These are phyloP conservation scores for Marisa cornuarietis DNA, from an alignment of 1,140 invertebrate genomes.

Conservation along the genomic window DNA sequence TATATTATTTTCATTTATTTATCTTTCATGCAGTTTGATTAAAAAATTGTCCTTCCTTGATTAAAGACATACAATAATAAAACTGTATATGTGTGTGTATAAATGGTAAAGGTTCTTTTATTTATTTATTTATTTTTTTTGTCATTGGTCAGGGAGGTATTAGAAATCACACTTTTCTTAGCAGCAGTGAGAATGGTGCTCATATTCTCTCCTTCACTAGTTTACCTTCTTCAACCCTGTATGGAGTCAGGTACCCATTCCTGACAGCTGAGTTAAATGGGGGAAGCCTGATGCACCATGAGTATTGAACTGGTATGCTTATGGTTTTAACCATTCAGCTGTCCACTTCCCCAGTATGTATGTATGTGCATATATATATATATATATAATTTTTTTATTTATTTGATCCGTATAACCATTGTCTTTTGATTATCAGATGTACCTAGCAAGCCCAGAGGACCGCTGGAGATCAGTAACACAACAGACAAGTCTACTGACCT, in stretches of 20 bases:
- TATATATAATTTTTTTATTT: conserved; percentile 1
- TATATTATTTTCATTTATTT: neutral
- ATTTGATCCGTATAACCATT: too few species aligned
- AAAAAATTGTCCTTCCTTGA: too few species aligned
- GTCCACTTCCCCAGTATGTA: neutral
- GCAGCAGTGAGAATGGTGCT: too few species aligned
- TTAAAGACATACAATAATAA: too few species aligned
- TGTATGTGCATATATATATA: neutral
- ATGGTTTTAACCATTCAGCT: too few species aligned
- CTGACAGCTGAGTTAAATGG: neutral
- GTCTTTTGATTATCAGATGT: conserved; percentile 41
- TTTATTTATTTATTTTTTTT: neutral
- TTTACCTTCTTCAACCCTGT: too few species aligned
- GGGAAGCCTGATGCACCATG: neutral
- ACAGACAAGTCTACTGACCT: conserved; percentile 92
- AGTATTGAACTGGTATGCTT: too few species aligned
- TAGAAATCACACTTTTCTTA: too few species aligned
- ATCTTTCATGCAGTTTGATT: neutral
- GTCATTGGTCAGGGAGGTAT: neutral
- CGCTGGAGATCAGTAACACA: conserved; percentile 93
- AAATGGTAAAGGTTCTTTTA: neutral
- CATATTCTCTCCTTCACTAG: too few species aligned
- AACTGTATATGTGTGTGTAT: too few species aligned
- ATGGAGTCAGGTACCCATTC: neutral
- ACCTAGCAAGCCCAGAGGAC: conserved; percentile 65